These are phyloP conservation scores for Rafetus swinhoei DNA, from an alignment of 2,113 vertebrate genomes.

Conservation along the genomic window DNA sequence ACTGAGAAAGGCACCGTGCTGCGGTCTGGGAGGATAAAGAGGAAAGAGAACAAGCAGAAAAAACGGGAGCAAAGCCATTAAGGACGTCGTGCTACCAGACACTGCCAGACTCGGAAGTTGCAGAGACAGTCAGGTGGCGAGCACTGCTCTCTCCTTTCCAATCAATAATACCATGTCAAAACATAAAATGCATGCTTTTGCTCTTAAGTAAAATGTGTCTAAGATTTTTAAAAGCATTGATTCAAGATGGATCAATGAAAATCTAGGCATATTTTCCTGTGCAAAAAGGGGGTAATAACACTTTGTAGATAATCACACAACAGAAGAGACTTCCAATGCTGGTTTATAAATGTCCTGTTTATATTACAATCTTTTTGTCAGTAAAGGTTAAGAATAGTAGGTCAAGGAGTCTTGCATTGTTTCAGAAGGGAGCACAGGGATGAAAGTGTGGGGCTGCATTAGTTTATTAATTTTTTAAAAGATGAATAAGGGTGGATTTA, in stretches of 20 bases:
- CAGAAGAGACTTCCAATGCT: constrained; percentile 72
- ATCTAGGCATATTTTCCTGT: constrained; percentile 87
- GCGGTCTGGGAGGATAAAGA: constrained; percentile 78
- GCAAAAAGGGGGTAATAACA: constrained; percentile 91
- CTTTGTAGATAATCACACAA: constrained; percentile 86
- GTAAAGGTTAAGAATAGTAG: constrained; percentile 77
- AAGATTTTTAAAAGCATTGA: constrained; percentile 99
- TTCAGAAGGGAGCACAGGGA: constrained; percentile 14
- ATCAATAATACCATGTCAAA: constrained; percentile 98
- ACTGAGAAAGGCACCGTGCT: constrained; percentile 79
- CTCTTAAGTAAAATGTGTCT: constrained; percentile 98
- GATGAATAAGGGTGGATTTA: neutral
- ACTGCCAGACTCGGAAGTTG: constrained; percentile 75
- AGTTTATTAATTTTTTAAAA: neutral
- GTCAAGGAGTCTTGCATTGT: constrained; percentile 72
- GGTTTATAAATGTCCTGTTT: constrained; percentile 73
- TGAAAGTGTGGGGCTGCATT: neutral
- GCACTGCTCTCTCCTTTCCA: constrained; percentile 68
- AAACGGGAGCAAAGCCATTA: constrained; percentile 93
- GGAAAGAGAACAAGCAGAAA: constrained; percentile 74
- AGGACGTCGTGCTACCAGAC: constrained; percentile 90
- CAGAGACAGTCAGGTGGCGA: constrained; percentile 77
- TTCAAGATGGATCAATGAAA: constrained; percentile 91
- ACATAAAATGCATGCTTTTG: constrained; percentile 98
- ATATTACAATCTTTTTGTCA: constrained; percentile 70